These are phyloP conservation scores for Oceanites oceanicus DNA, from an alignment of 2,113 vertebrate species.

Conservation along the genomic window DNA sequence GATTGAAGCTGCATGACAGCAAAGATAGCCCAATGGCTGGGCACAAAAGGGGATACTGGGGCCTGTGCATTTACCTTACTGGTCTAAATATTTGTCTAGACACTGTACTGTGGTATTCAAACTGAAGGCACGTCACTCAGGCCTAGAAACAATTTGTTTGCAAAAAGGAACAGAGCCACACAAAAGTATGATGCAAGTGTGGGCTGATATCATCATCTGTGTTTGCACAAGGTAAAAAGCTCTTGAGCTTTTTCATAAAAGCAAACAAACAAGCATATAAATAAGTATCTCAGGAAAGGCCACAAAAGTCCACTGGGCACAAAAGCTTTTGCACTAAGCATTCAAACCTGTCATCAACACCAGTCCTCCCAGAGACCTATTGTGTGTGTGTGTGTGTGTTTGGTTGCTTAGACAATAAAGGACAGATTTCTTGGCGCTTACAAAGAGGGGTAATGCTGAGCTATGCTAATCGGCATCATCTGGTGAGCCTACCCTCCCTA, in stretches of 20 bases:
- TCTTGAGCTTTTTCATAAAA: neutral
- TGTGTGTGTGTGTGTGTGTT: neutral
- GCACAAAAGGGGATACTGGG: neutral
- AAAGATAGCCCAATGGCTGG: neutral
- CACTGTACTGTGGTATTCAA: neutral
- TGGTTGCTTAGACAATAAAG: constrained; percentile 43
- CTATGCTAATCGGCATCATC: constrained; percentile 59
- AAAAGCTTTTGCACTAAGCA: neutral
- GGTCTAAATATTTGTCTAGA: neutral
- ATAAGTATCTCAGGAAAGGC: neutral
- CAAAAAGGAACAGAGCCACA: neutral
- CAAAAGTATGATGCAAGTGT: neutral
- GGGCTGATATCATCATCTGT: neutral
- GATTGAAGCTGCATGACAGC: neutral
- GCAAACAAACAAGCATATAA: constrained; percentile 4
- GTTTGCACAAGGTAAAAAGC: neutral
- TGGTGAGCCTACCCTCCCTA: constrained; percentile 14
- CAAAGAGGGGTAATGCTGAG: constrained; percentile 14
- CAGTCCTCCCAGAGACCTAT: neutral
- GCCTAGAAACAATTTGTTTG: neutral
- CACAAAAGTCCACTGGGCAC: neutral
- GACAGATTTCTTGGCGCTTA: constrained; percentile 35
- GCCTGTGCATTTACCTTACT: neutral
- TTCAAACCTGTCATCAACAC: neutral
- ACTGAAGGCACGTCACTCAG: neutral